Evolutionary conservation across 1,140 invertebrate species (phyloP).

Genomic region (Papilio xuthus): DNA sequence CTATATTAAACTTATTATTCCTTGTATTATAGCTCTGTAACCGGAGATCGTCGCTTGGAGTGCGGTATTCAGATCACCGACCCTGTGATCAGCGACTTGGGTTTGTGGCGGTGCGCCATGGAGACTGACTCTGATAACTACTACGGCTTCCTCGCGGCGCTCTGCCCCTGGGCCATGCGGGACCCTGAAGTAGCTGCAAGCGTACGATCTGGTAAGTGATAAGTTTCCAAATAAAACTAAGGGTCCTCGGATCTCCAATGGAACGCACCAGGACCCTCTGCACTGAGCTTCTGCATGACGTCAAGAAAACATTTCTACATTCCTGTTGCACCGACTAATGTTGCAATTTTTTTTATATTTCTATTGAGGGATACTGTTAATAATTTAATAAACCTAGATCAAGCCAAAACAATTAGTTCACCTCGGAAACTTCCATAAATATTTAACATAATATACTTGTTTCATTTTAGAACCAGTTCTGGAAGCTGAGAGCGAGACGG

Average conservation of each 20-base stretch:
- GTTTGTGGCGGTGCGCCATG: slow-evolving; percentile 67
- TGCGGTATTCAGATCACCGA: slow-evolving; percentile 61
- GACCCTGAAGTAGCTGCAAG: slow-evolving; percentile 54
- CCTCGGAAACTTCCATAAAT: neutral
- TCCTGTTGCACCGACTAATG: no score
- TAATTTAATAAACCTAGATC: neutral
- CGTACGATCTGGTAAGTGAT: slow-evolving; percentile 48
- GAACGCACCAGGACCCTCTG: no score
- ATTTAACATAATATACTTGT: slow-evolving; percentile 1
- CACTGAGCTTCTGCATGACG: no score
- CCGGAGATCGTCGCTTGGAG: slow-evolving; percentile 46
- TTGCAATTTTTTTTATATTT: no score
- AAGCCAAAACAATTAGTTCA: neutral
- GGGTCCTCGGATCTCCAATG: no score
- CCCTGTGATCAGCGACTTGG: slow-evolving; percentile 52
- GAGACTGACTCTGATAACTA: slow-evolving; percentile 56
- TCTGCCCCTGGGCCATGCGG: slow-evolving; percentile 52
- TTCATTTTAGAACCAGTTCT: slow-evolving; percentile 58
- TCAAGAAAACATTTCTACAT: no score
- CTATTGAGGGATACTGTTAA: no score
- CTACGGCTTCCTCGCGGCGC: slow-evolving; percentile 60
- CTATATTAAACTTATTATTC: no score
- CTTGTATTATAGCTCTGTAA: slow-evolving; percentile 48
- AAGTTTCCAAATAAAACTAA: neutral
- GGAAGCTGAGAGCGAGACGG: slow-evolving; percentile 37